phyloP scores from a whole-genome alignment of 1,140 invertebrate species.

The Amyelois transitella region DNA sequence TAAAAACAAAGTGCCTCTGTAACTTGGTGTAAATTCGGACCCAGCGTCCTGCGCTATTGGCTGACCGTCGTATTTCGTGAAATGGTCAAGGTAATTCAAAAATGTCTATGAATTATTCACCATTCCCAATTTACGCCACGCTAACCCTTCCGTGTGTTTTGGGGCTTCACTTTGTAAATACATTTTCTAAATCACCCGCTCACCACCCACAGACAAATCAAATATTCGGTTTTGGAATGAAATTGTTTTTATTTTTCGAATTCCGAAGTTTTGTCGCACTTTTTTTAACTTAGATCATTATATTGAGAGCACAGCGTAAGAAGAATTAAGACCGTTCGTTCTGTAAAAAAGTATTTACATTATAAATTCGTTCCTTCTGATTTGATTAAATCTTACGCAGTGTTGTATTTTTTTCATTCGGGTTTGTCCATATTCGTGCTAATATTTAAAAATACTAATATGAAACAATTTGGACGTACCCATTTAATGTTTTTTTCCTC shows the following conservation, averaged over 20 bases:
- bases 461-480: not conserved
- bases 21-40: conserved; percentile 45
- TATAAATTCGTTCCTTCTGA: too few relatives aligned
- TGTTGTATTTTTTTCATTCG: not conserved
- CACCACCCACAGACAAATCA: conserved; percentile 26
- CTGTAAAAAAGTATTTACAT: too few relatives aligned
- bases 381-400: not conserved
- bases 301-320: not conserved
- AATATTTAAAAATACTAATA: not conserved
- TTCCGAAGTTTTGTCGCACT: conserved; percentile 28
- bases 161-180: conserved; percentile 67
- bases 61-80: conserved; percentile 57
- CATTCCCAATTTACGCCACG: conserved; percentile 48
- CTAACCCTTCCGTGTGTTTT: conserved; percentile 64
- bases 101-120: conserved; percentile 67
- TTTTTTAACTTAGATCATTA: conserved; percentile 11
- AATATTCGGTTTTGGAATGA: conserved; percentile 22
- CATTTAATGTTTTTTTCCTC: not conserved
- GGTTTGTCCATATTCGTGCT: not conserved
- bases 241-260: conserved; percentile 28
- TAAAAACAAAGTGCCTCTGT: conserved; percentile 53
- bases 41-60: conserved; percentile 39
- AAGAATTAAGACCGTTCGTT: too few relatives aligned
- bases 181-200: conserved; percentile 57
- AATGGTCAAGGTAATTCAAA: conserved; percentile 71